phyloP scores from a whole-genome alignment of 2,888 invertebrate genomes.

The Yponomeuta malinellus region DNA sequence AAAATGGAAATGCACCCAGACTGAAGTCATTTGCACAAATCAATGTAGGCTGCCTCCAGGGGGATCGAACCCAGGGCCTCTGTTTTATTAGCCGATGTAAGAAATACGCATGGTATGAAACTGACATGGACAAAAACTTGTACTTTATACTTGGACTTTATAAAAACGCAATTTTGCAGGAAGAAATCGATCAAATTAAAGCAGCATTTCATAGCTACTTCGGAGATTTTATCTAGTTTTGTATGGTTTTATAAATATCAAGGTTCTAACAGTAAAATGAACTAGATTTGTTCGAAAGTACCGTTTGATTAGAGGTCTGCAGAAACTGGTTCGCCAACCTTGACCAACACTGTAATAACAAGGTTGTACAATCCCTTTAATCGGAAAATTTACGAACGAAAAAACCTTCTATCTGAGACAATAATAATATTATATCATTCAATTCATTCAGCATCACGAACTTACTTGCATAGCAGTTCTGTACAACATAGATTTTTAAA shows the following conservation, averaged over 20 bases:
- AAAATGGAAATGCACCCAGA: no score
- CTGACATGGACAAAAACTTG: no score
- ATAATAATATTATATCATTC: conserved; percentile 11
- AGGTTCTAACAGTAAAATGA: background rate
- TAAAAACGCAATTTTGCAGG: background rate
- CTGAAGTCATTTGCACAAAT: no score
- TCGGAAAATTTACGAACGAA: background rate
- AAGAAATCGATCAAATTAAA: conserved; percentile 2
- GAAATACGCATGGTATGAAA: no score
- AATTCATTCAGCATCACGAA: background rate
- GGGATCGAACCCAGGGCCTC: no score
- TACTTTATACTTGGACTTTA: no score
- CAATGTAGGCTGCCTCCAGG: no score
- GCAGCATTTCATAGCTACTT: background rate
- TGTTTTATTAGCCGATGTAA: no score
- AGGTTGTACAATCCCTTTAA: conserved; percentile 16
- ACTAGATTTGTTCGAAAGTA: background rate
- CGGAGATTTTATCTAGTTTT: background rate
- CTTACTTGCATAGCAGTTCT: background rate
- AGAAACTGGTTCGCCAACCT: conserved; percentile 14
- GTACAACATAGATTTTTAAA: background rate
- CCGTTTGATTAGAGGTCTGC: background rate
- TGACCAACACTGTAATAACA: conserved; percentile 17
- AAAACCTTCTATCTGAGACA: conserved; percentile 6
- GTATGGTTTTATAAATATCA: background rate